Conservation (phyloP, 2,797 vertebrate species). For the Tiaroga cobitis region DNA sequence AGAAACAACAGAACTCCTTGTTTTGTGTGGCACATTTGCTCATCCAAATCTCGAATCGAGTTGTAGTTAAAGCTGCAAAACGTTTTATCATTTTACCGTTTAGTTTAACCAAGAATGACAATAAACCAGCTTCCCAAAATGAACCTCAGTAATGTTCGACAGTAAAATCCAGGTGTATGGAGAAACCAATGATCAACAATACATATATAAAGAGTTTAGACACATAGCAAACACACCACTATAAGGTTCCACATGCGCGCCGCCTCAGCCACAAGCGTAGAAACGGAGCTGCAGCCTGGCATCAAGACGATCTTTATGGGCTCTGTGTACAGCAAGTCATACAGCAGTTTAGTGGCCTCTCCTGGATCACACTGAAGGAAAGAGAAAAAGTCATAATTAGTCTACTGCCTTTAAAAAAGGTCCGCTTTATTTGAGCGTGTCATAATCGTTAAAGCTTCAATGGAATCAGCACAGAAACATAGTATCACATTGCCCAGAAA, state of each 20-base stretch:
- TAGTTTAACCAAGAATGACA: background rate
- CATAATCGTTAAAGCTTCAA: background rate
- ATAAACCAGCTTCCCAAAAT: background rate
- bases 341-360: conserved; percentile 84
- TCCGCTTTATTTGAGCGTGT: background rate
- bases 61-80: background rate
- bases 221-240: conserved; percentile 68
- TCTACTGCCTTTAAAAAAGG: background rate
- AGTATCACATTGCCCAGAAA: conserved; percentile 2
- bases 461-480: background rate
- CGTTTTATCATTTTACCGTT: background rate
- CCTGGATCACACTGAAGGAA: conserved; percentile 79
- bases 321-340: conserved; percentile 84
- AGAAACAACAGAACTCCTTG: conserved; percentile 18
- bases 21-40: background rate
- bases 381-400: conserved; percentile 24
- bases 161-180: background rate
- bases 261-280: conserved; percentile 82
- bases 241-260: conserved; percentile 88
- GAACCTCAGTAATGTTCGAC: background rate
- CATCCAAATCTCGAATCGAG: background rate
- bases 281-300: conserved; percentile 83
- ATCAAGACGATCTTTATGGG: conserved; percentile 86
- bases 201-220: background rate
- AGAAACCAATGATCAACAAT: background rate